These are phyloP conservation scores for Ooceraea biroi DNA, from an alignment of 1,140 invertebrate genomes.

Conservation along the genomic window DNA sequence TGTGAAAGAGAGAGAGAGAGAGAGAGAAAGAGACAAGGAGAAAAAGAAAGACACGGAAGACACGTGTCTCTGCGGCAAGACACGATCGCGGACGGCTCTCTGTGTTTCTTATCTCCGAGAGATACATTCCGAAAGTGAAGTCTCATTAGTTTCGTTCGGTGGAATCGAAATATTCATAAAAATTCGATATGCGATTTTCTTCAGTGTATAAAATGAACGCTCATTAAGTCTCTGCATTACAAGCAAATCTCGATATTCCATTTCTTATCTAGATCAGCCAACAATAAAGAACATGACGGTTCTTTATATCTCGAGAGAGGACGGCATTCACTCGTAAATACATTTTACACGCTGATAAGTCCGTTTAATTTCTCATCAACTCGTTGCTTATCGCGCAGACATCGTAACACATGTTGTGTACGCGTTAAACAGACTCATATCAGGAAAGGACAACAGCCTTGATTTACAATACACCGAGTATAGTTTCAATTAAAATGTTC, in stretches of 20 bases:
- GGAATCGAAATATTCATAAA: background rate
- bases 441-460: conserved; percentile 18
- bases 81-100: background rate
- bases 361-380: conserved; percentile 42
- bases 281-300: conserved; percentile 38
- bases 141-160: background rate
- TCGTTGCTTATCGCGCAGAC: conserved; percentile 44
- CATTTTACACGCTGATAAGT: conserved; percentile 54
- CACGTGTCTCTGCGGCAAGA: background rate
- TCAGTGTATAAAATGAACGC: conserved; percentile 6
- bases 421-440: conserved; percentile 42
- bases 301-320: no score
- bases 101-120: background rate
- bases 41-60: no score
- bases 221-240: conserved; percentile 10
- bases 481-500: background rate
- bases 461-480: conserved; percentile 40
- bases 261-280: conserved; percentile 16
- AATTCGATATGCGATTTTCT: background rate
- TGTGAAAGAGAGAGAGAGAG: background rate
- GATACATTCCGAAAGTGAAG: background rate
- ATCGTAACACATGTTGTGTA: conserved; percentile 42
- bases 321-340: conserved; percentile 32
- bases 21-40: background rate
- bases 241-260: conserved; percentile 28